Evolutionary conservation across 2,888 invertebrate species (phyloP).

Genomic region (Helobdella robusta): DNA sequence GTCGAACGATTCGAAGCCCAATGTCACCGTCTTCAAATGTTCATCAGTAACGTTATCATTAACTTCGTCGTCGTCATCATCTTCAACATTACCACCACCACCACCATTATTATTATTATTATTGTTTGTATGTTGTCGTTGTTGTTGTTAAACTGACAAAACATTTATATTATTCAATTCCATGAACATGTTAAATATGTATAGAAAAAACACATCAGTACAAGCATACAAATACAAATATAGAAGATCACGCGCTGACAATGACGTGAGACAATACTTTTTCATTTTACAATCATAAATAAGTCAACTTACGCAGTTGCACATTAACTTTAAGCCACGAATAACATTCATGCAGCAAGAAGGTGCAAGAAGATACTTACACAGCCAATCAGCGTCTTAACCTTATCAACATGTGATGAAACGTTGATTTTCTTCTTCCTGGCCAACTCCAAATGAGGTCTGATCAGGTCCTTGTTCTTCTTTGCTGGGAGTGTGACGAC

Average conservation of each 20-base stretch:
- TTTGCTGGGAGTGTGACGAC: too few relatives aligned
- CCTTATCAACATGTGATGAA: slow-evolving; percentile 11
- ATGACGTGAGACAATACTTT: background rate
- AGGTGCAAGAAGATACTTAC: background rate
- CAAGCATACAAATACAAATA: too few relatives aligned
- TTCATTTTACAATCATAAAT: background rate
- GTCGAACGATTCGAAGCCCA: slow-evolving; percentile 9
- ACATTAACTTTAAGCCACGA: background rate
- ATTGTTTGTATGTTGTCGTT: too few relatives aligned
- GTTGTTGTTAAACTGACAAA: too few relatives aligned
- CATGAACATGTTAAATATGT: too few relatives aligned
- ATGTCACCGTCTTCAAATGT: background rate
- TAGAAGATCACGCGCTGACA: background rate
- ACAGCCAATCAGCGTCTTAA: background rate
- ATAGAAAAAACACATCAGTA: too few relatives aligned
- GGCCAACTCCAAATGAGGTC: too few relatives aligned
- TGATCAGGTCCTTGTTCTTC: too few relatives aligned
- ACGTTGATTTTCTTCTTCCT: background rate
- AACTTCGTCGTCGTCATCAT: too few relatives aligned
- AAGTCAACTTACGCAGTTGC: background rate
- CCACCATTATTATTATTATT: too few relatives aligned
- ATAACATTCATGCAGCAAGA: background rate
- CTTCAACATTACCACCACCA: too few relatives aligned
- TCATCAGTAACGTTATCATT: background rate
- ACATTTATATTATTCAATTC: too few relatives aligned